Evolutionary conservation across 2,797 vertebrate species (phyloP).

Genomic region (Fistularia tabacaria): DNA sequence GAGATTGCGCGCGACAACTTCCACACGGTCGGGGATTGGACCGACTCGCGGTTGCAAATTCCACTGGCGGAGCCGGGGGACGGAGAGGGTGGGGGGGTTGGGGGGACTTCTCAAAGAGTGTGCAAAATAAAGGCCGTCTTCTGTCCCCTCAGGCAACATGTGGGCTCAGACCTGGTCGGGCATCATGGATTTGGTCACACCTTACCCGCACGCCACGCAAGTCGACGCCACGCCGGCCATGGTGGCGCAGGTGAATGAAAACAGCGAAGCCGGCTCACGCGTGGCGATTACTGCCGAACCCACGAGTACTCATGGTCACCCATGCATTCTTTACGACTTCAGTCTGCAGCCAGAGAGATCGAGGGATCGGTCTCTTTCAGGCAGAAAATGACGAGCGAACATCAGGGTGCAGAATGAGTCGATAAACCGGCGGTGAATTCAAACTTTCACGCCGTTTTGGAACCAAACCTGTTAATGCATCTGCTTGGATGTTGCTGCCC

Average conservation of each 20-base stretch:
- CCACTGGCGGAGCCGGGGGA: constrained; percentile 32
- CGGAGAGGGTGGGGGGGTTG: constrained; percentile 25
- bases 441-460: not conserved
- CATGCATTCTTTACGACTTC: too few species aligned
- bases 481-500: too few species aligned
- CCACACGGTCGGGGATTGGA: constrained; percentile 44
- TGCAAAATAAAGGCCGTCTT: too few species aligned
- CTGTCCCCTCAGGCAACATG: constrained; percentile 88
- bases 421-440: not conserved
- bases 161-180: constrained; percentile 98
- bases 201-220: constrained; percentile 84
- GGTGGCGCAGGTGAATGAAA: constrained; percentile 80
- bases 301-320: constrained; percentile 9
- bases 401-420: not conserved
- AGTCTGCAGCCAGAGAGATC: too few species aligned
- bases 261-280: too few species aligned
- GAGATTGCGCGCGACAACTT: constrained; percentile 57
- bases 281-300: too few species aligned
- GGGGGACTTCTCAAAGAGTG: not conserved
- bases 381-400: too few species aligned
- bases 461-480: too few species aligned
- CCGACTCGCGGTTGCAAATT: constrained; percentile 40
- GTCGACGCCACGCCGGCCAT: constrained; percentile 94
- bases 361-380: too few species aligned
- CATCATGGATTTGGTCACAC: constrained; percentile 86